Evolutionary conservation across 2,797 vertebrate genomes (phyloP).

Genomic region (Buceros bicornis): DNA sequence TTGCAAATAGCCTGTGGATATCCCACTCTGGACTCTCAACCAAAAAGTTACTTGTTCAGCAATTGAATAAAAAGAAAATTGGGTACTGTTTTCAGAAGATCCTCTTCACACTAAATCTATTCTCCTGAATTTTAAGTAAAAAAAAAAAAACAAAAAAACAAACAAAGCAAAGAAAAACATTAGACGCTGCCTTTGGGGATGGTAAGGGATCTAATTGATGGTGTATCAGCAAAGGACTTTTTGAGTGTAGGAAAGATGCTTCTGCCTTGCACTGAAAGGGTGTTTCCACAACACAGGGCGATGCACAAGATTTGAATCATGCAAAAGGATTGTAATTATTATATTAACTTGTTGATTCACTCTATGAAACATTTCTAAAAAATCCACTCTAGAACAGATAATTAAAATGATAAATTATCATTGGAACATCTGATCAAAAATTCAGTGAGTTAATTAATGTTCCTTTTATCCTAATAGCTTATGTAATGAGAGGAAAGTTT

Average conservation of each 20-base stretch:
- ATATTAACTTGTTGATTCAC: constrained; percentile 64
- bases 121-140: background rate
- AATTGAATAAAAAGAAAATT: background rate
- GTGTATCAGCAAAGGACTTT: background rate
- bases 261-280: background rate
- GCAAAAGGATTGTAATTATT: constrained; percentile 52
- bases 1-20: background rate
- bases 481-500: constrained; percentile 63
- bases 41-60: background rate
- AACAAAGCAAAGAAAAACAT: background rate
- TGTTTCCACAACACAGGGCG: constrained; percentile 48
- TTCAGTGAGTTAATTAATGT: constrained; percentile 76
- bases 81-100: background rate
- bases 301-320: constrained; percentile 48
- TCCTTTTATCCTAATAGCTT: constrained; percentile 71
- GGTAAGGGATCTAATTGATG: background rate
- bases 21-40: background rate
- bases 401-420: constrained; percentile 76
- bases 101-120: background rate
- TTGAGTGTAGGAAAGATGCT: background rate
- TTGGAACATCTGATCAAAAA: constrained; percentile 72
- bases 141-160: background rate
- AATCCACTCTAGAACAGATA: constrained; percentile 35
- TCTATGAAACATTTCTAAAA: constrained; percentile 66
- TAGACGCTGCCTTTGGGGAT: background rate